Evolutionary conservation across 1,140 invertebrate species (phyloP), one percentile per base, ranked within the genome.

Genomic region (Tribolium madens): DNA sequence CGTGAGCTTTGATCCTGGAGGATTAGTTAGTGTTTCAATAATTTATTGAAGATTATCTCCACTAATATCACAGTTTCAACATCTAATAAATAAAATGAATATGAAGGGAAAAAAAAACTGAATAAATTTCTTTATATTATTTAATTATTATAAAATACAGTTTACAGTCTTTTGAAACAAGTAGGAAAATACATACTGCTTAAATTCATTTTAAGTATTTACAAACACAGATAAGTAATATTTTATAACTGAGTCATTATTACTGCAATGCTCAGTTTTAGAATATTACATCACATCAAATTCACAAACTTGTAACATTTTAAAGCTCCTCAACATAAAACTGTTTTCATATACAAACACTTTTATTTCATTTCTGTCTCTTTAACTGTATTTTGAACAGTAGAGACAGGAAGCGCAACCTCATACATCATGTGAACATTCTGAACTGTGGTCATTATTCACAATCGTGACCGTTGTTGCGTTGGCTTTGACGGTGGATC

Each of bases 381-480:
- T 75, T 78, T 75, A 79, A 46, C 75, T 70, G 48, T 81, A 81
- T 12, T 57, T 57, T 6, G 81, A 80, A 53, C 80, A 81, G 76
- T 82, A 82, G 72, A 82, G 77, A 76, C 78, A 81, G 48, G 74
- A 64, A n/a, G 76, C 76, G 60, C 80, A 83, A 15, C 80, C 78
- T 85, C 84, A 84, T 78, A 84, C 81, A 77, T 84, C 84, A 53
- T 83, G 81, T 0, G 80, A 80, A 70, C 78, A 83, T 18, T 84
- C 84, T 2, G 83, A 84, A 77, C 84, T 85, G 52, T 78, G 82
- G 26, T 84, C 84, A 47, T 85, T 84, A 12, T 84, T 75, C 5
- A 85, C 68, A 18, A 84, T 85, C 12, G 83, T 84, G 5, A 83
- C 82, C 3, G 83, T 84, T 12, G 83, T 83, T 52, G 81, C 79